phyloP scores from a whole-genome alignment of 1,140 invertebrate genomes.

The Sweltsa coloradensis region DNA sequence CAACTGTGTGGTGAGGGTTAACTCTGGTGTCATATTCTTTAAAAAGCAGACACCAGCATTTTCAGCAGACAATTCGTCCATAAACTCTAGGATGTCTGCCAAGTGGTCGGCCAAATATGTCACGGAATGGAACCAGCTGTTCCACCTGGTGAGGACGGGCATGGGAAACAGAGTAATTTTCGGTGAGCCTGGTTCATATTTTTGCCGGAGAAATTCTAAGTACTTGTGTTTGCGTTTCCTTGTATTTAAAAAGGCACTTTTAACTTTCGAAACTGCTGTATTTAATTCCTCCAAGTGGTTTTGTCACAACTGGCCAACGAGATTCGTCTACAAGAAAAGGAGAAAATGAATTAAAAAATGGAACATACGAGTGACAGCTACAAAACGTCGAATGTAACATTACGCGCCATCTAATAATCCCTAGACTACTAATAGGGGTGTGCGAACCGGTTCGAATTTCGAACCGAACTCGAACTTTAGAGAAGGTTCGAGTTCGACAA shows the following conservation, averaged over 20 bases:
- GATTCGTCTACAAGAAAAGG: no score
- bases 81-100: neutral
- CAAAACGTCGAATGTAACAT: no score
- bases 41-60: constrained; percentile 1
- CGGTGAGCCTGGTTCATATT: neutral
- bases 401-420: no score
- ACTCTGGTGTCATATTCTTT: no score
- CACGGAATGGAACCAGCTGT: neutral
- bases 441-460: no score
- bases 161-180: constrained; percentile 1
- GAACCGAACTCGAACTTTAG: no score
- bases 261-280: neutral
- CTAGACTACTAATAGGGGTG: no score
- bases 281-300: neutral
- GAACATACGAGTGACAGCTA: no score
- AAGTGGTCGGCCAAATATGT: neutral
- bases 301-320: neutral
- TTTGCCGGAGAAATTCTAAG: neutral
- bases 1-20: no score
- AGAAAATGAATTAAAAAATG: no score
- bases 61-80: neutral
- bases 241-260: neutral
- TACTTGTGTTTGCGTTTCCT: neutral
- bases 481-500: no score
- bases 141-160: neutral